Conservation (phyloP, 2,113 vertebrate species). For the Microcebus murinus region DNA sequence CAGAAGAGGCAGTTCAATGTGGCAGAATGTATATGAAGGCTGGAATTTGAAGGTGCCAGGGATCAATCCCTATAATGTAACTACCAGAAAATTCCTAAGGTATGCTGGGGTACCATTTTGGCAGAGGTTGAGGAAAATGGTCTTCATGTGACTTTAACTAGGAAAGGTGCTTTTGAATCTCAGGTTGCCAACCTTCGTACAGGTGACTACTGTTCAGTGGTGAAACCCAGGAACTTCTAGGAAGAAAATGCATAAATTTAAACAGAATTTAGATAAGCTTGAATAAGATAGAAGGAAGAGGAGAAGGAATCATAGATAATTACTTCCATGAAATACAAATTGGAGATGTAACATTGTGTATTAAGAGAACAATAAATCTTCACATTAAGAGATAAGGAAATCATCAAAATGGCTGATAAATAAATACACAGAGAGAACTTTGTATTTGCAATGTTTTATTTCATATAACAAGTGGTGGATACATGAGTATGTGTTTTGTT, state of each 20-base stretch:
- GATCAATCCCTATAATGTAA: neutral
- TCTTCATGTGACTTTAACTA: slow-evolving; percentile 22
- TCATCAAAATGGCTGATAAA: neutral
- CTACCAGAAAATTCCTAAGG: neutral
- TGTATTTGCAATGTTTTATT: neutral
- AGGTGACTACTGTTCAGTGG: neutral
- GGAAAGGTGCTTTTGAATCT: neutral
- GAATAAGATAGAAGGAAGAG: neutral
- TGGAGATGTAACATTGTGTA: neutral
- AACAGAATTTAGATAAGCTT: slow-evolving; percentile 38
- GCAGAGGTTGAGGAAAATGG: neutral
- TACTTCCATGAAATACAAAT: slow-evolving; percentile 27
- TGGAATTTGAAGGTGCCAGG: neutral
- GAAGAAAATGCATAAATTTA: neutral
- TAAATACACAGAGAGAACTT: neutral
- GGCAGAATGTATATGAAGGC: neutral
- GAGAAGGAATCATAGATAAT: neutral
- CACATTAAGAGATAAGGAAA: neutral
- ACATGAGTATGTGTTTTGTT: neutral
- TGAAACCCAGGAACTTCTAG: neutral
- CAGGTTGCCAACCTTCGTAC: neutral
- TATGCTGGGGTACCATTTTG: neutral
- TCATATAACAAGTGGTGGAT: neutral
- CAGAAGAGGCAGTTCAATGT: neutral
- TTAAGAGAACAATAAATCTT: slow-evolving; percentile 11